phyloP scores from a whole-genome alignment of 2,797 vertebrate species.

The Buceros bicornis region DNA sequence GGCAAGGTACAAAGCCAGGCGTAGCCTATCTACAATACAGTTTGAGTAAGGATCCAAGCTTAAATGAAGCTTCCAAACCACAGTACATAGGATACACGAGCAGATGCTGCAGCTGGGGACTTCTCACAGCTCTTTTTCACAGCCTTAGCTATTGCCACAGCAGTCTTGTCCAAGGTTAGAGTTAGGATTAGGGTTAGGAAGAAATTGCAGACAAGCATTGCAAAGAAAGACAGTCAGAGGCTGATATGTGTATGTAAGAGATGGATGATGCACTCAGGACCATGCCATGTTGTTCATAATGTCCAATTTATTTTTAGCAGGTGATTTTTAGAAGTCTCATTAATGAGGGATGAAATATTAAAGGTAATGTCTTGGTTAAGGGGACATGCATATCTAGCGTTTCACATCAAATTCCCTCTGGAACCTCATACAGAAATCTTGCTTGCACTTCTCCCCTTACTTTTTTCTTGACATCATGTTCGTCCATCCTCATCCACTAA shows the following conservation, averaged over 20 bases:
- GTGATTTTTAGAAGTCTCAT: background rate
- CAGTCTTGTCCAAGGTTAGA: background rate
- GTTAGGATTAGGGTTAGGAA: background rate
- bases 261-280: background rate
- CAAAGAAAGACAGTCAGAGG: background rate
- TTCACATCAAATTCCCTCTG: background rate
- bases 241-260: background rate
- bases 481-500: background rate
- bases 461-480: background rate
- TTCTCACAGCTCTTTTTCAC: background rate
- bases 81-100: background rate
- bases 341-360: background rate
- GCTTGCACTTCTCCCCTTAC: background rate
- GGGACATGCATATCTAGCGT: fast-evolving
- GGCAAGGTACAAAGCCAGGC: background rate
- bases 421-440: background rate
- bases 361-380: background rate
- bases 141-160: background rate
- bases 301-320: background rate
- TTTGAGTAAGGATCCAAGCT: background rate
- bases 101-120: fast-evolving
- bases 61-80: background rate
- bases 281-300: background rate
- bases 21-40: background rate
- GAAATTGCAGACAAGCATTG: background rate